Conservation (phyloP, 2,113 vertebrate genomes). For the Microtus montanus region DNA sequence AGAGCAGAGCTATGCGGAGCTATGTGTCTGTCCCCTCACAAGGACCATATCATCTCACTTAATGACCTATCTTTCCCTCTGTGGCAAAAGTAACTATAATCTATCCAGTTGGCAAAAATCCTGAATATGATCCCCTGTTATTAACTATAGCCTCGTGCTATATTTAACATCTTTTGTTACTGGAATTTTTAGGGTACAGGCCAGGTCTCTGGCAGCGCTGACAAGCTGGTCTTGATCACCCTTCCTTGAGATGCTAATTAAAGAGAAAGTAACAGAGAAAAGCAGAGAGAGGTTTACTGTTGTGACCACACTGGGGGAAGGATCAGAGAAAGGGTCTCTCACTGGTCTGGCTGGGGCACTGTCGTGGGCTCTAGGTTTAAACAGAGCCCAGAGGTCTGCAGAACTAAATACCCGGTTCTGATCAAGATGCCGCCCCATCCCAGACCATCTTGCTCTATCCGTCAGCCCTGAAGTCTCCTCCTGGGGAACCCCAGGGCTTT, state of each 20-base stretch:
- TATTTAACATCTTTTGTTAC: background rate
- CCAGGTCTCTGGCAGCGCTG: background rate
- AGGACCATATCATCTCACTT: background rate
- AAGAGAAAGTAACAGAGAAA: background rate
- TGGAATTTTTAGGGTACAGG: background rate
- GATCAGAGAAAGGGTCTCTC: background rate
- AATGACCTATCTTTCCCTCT: background rate
- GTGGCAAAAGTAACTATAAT: background rate
- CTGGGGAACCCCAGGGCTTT: background rate
- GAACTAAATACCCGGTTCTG: background rate
- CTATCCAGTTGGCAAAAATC: slow-evolving; percentile 1
- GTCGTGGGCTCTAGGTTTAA: background rate
- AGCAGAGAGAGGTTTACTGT: too few species aligned
- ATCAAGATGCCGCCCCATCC: background rate
- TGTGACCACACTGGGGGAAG: background rate
- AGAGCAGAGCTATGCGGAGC: accelerated
- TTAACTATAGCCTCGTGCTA: background rate
- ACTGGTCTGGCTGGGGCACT: background rate
- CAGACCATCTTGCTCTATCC: background rate
- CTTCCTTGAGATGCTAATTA: too few species aligned
- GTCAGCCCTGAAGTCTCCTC: too few species aligned
- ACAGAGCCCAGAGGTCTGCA: background rate
- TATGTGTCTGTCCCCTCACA: background rate
- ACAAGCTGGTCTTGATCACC: background rate
- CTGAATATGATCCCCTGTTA: background rate